phyloP scores from a whole-genome alignment of 2,113 vertebrate species.

The Archocentrus centrarchus region DNA sequence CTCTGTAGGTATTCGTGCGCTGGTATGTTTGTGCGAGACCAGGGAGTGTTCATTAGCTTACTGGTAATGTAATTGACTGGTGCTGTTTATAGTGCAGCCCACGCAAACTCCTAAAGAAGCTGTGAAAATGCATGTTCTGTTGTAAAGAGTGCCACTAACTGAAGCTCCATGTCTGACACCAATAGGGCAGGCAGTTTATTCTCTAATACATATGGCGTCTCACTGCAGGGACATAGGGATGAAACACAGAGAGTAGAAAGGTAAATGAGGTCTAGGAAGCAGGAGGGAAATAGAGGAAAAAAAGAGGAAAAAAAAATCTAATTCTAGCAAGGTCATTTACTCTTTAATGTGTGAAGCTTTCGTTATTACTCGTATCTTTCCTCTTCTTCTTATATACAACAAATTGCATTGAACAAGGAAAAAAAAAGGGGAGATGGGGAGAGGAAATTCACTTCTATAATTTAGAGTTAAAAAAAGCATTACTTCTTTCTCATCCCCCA shows the following conservation, averaged over 20 bases:
- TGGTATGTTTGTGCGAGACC: slow-evolving; percentile 24
- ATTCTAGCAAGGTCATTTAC: slow-evolving; percentile 38
- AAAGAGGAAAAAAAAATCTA: background rate
- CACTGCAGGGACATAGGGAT: background rate
- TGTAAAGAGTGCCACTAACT: slow-evolving; percentile 50
- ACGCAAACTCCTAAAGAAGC: slow-evolving; percentile 56
- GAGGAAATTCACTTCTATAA: slow-evolving; percentile 29
- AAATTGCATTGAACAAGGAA: slow-evolving; percentile 11
- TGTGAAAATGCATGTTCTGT: slow-evolving; percentile 49
- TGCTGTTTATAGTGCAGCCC: slow-evolving; percentile 63
- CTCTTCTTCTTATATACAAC: background rate
- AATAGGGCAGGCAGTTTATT: slow-evolving; percentile 11
- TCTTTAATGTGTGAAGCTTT: slow-evolving; percentile 23
- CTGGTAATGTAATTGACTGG: slow-evolving; percentile 48
- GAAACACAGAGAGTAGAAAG: background rate
- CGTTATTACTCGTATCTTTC: slow-evolving; percentile 7
- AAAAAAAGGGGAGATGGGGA: background rate
- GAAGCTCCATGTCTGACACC: slow-evolving; percentile 35
- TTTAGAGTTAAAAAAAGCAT: slow-evolving; percentile 1
- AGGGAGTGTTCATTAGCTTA: slow-evolving; percentile 37
- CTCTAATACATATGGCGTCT: slow-evolving; percentile 11
- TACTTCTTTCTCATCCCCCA: slow-evolving; percentile 1
- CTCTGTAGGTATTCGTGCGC: background rate
- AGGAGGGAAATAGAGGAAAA: background rate
- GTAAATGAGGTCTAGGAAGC: background rate